Conservation (phyloP, 2,888 invertebrate genomes). For the Epinotia ramella region DNA sequence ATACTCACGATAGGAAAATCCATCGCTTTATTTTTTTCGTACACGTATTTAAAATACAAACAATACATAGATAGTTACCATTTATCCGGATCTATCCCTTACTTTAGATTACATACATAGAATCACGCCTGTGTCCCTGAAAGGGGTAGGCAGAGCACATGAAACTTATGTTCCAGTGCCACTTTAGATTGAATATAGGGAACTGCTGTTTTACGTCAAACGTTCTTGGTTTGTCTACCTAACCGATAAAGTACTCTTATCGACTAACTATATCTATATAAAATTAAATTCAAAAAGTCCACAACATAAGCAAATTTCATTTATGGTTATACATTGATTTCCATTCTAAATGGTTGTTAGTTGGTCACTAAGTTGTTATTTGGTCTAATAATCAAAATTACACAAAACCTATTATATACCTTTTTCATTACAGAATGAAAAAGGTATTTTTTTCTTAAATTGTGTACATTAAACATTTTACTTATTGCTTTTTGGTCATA, state of each 20-base stretch:
- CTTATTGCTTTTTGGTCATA: not conserved
- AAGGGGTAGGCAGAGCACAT: too few relatives aligned
- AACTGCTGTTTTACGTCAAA: not conserved
- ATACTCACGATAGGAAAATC: not conserved
- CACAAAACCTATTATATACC: not conserved
- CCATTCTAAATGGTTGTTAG: not conserved
- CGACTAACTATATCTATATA: conserved; percentile 9
- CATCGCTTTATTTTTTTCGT: too few relatives aligned
- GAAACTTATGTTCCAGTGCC: too few relatives aligned
- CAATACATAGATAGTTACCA: too few relatives aligned
- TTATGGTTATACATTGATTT: not conserved
- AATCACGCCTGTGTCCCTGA: too few relatives aligned
- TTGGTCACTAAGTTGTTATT: not conserved
- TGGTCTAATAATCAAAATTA: not conserved
- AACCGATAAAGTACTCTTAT: conserved; percentile 5
- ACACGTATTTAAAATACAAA: too few relatives aligned
- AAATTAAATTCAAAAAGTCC: conserved; percentile 6
- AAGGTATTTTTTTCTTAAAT: too few relatives aligned
- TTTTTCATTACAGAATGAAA: too few relatives aligned
- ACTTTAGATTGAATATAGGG: not conserved
- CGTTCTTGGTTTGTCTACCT: not conserved
- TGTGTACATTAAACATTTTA: too few relatives aligned
- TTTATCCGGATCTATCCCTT: not conserved
- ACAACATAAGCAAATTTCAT: not conserved
- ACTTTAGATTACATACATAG: not conserved